Percentiles rank a stretch among this genome's conserved stretches.
Conservation (phyloP, 2,888 invertebrate species). For the Agrotis ipsilon region DNA sequence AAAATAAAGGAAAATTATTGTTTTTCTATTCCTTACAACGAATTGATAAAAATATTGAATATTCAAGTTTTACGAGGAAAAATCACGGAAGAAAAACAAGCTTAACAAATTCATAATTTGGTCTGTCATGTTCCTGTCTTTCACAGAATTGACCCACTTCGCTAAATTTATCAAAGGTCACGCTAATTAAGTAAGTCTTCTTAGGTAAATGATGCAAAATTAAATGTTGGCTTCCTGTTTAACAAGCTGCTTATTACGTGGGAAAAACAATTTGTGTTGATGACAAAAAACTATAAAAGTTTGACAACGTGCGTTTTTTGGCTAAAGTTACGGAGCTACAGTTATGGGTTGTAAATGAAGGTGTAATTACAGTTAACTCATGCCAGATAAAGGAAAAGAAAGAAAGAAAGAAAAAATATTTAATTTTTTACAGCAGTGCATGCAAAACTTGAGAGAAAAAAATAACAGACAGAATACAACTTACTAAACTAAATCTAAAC, state of each 20-base stretch:
- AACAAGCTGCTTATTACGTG: not conserved
- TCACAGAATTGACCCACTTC: constrained; percentile 14
- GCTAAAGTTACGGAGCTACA: no score
- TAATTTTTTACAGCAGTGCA: no score
- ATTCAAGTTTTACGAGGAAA: not conserved
- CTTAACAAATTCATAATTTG: not conserved
- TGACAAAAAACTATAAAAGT: not conserved
- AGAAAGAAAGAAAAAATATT: no score
- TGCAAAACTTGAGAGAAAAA: no score
- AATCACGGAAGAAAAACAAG: constrained; percentile 3
- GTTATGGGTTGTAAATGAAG: no score
- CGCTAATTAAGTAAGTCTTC: constrained; percentile 35
- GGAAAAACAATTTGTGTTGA: not conserved
- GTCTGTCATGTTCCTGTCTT: constrained; percentile 17
- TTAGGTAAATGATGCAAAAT: constrained; percentile 8
- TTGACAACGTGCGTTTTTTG: no score
- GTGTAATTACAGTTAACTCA: no score
- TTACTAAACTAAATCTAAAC: no score
- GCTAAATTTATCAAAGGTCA: constrained; percentile 20
- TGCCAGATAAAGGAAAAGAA: no score
- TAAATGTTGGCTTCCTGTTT: constrained; percentile 1
- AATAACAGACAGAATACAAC: no score
- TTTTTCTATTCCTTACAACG: not conserved
- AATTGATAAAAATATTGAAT: not conserved
- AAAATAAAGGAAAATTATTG: not conserved